A percentile compares a stretch with the other conserved stretches of the same genome.
Evolutionary conservation across 1,140 invertebrate genomes (phyloP).

Genomic region (Leptopilina clavipes): DNA sequence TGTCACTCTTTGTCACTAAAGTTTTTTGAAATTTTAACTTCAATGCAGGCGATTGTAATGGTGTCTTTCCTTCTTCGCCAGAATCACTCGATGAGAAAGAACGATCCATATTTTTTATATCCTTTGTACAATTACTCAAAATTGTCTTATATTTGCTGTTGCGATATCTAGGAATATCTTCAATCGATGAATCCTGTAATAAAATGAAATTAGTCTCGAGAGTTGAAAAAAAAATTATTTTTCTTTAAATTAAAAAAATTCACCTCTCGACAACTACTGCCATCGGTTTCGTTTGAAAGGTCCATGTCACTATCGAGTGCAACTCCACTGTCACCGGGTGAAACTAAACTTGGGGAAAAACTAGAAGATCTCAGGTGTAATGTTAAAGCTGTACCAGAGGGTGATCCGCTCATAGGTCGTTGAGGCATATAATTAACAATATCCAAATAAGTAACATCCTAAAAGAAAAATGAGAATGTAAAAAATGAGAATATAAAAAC

Average conservation of each 20-base stretch:
- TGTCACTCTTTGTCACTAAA: slow-evolving; percentile 74
- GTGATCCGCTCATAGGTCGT: slow-evolving; percentile 73
- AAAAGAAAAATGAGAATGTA: slow-evolving; percentile 31
- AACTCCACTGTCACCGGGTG: slow-evolving; percentile 72
- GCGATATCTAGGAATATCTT: slow-evolving; percentile 68
- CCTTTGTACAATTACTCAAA: slow-evolving; percentile 56
- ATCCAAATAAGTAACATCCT: slow-evolving; percentile 73
- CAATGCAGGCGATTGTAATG: slow-evolving; percentile 61
- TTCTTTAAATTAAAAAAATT: too few species aligned
- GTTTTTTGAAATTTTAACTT: slow-evolving; percentile 62
- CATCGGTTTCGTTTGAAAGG: slow-evolving; percentile 70
- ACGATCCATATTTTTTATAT: slow-evolving; percentile 64
- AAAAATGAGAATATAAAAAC: too few species aligned
- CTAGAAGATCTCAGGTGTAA: slow-evolving; percentile 69
- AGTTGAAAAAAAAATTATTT: background rate
- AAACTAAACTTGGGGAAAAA: slow-evolving; percentile 71
- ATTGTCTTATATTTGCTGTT: slow-evolving; percentile 67
- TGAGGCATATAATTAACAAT: slow-evolving; percentile 74
- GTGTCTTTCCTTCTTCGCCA: slow-evolving; percentile 69
- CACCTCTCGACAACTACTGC: slow-evolving; percentile 72
- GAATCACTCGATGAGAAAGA: slow-evolving; percentile 70
- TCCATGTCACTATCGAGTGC: slow-evolving; percentile 74
- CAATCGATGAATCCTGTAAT: slow-evolving; percentile 68
- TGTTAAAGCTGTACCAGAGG: slow-evolving; percentile 68
- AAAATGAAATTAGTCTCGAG: too few species aligned